Evolutionary conservation across 2,797 vertebrate species (phyloP).

Genomic region (Ataeniobius toweri): DNA sequence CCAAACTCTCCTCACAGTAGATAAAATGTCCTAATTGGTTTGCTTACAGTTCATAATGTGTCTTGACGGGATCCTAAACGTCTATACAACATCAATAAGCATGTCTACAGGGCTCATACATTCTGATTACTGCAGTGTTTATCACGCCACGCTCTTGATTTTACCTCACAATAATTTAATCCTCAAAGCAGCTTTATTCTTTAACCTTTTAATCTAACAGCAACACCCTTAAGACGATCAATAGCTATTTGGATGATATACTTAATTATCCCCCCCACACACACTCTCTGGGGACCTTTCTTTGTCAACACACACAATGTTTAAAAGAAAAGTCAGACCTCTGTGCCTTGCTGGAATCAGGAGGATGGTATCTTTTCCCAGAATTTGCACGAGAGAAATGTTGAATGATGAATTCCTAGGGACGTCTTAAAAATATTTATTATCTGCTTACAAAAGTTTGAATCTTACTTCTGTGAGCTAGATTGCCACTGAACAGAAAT

Average conservation of each 20-base stretch:
- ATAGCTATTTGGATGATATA: conserved; percentile 77
- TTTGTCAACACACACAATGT: conserved; percentile 32
- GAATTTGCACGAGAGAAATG: neutral
- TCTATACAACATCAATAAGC: conserved; percentile 33
- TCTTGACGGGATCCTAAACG: conserved; percentile 40
- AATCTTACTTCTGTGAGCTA: neutral
- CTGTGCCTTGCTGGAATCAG: conserved; percentile 3
- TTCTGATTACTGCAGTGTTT: conserved; percentile 61
- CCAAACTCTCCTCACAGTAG: neutral
- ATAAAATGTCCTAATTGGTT: conserved; percentile 12
- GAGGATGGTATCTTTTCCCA: conserved; percentile 21
- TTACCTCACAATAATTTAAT: conserved; percentile 77
- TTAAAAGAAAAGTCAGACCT: conserved; percentile 5
- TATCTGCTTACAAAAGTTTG: neutral
- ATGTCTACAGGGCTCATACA: conserved; percentile 25
- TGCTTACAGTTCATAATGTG: conserved; percentile 8
- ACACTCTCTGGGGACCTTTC: conserved; percentile 14
- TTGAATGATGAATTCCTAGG: neutral
- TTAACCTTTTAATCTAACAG: conserved; percentile 80
- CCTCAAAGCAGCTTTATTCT: conserved; percentile 68
- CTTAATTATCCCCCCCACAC: conserved; percentile 62
- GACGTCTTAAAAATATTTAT: neutral
- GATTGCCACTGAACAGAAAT: neutral
- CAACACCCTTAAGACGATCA: conserved; percentile 76
- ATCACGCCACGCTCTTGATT: conserved; percentile 63